These are phyloP conservation scores for Phengaris alcon DNA, from an alignment of 2,888 invertebrate genomes.

Conservation along the genomic window DNA sequence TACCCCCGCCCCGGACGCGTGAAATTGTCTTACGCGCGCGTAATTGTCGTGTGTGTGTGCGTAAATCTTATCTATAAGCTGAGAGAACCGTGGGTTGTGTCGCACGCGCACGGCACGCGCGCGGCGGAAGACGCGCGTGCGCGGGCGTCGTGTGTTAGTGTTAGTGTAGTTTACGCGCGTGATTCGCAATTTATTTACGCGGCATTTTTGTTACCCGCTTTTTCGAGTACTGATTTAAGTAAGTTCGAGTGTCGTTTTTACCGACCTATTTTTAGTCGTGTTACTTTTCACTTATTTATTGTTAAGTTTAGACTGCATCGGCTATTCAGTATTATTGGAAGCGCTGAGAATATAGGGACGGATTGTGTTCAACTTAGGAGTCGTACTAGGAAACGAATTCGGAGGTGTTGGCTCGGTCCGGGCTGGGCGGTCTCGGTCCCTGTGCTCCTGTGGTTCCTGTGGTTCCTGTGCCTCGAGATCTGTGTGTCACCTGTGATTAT, in stretches of 20 bases:
- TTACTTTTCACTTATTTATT: slow-evolving; percentile 51
- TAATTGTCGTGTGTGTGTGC: slow-evolving; percentile 30
- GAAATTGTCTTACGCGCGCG: slow-evolving; percentile 26
- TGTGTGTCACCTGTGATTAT: slow-evolving; percentile 68
- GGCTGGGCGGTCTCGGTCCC: slow-evolving; percentile 30
- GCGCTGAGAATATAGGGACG: slow-evolving; percentile 40
- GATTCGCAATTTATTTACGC: slow-evolving; percentile 47
- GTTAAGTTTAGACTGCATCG: slow-evolving; percentile 51
- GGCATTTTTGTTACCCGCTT: slow-evolving; percentile 55
- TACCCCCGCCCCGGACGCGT: slow-evolving; percentile 34
- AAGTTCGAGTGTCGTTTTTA: slow-evolving; percentile 40
- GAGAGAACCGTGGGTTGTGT: not conserved
- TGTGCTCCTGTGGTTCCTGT: slow-evolving; percentile 70
- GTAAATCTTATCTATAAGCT: slow-evolving; percentile 30
- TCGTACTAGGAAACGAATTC: slow-evolving; percentile 34
- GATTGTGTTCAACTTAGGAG: slow-evolving; percentile 43
- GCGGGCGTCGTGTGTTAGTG: slow-evolving; percentile 48
- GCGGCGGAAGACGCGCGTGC: slow-evolving; percentile 34
- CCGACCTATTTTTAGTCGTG: slow-evolving; percentile 49
- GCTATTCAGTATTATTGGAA: slow-evolving; percentile 56
- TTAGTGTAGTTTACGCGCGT: slow-evolving; percentile 53
- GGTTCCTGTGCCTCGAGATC: slow-evolving; percentile 63
- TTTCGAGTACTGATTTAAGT: slow-evolving; percentile 64
- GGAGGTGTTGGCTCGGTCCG: slow-evolving; percentile 25
- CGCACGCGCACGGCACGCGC: not conserved